Base-by-base conservation (phyloP, 2,888 invertebrate genomes). In the Agonopterix arenella region DNA sequence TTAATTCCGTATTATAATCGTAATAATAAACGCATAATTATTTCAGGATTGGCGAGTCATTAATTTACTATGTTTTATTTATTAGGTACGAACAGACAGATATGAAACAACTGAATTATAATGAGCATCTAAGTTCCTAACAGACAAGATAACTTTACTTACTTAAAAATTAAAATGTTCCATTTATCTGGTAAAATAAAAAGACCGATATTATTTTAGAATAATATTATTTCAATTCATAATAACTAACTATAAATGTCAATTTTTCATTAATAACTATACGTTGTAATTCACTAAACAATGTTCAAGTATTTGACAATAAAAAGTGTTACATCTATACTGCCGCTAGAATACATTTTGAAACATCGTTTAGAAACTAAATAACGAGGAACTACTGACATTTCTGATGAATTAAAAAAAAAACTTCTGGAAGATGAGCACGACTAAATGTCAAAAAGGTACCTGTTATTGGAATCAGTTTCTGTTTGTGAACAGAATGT, bases 211-310 rank as follows among this genome's bases (percentile, higher is more conserved):
- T 80, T 86, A 86, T 88, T 89, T 89, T 86, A 86, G 88, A 89
- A 89, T 89, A 89, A 88, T 89, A 88, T 89, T 88, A 88, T 85
- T 84, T 88, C 81, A 88, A 88, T 89, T 86, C 75, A 84, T 86
- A 86, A 82, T 88, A 85, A 85, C 88, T 89, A 88, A 86, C 88
- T 89, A 89, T 88, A 85, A 83, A 88, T 84, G 88, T 84, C 84
- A 80, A 80, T 82, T 77, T 74, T 50, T 50, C 44, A 66, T 71
- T 76, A 75, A 71, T 77, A 79, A 82, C 79, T 82, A 83, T 79
- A 82, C 73, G 76, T 78, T 73, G 73, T 76, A 75, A 73, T 76
- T 73, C 66, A 72, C 81, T 84, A 84, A 80, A 84, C 79, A 81
- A 73, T 76, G 55, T 64, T 59, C 61, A 64, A 64, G 38, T 45